Conservation (phyloP, 2,797 vertebrate genomes). For the Mormyrus proboscirostris region DNA sequence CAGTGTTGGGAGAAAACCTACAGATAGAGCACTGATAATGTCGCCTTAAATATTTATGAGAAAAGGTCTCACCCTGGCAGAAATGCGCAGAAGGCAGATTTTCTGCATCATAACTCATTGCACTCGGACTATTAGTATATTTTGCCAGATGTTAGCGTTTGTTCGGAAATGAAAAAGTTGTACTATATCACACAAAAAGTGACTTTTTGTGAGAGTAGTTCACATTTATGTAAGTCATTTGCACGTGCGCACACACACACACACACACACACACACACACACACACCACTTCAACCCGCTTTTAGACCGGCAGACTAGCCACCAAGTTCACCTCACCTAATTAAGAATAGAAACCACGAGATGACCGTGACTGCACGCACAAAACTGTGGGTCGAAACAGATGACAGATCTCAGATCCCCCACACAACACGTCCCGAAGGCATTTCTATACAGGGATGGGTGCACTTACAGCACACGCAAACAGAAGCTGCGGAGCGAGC, state of each 20-base stretch:
- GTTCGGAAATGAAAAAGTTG: background rate
- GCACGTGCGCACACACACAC: background rate
- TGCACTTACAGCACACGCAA: background rate
- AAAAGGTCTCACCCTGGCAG: background rate
- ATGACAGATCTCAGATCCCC: background rate
- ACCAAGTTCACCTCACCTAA: background rate
- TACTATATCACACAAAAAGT: background rate
- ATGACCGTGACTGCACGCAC: background rate
- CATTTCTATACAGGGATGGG: background rate
- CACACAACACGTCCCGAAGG: background rate
- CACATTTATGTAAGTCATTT: background rate
- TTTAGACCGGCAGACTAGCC: background rate
- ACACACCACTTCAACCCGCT: background rate
- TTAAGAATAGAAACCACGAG: background rate
- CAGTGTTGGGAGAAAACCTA: background rate
- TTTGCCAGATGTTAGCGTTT: background rate
- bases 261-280: background rate
- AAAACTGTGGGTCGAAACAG: background rate
- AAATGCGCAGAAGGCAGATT: background rate
- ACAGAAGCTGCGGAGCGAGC: background rate
- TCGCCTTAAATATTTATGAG: background rate
- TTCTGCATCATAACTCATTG: background rate
- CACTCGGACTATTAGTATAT: background rate
- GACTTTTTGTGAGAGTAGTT: background rate
- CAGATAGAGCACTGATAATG: background rate